Conservation (phyloP, 2,113 vertebrate genomes). For the Ursus arctos region DNA sequence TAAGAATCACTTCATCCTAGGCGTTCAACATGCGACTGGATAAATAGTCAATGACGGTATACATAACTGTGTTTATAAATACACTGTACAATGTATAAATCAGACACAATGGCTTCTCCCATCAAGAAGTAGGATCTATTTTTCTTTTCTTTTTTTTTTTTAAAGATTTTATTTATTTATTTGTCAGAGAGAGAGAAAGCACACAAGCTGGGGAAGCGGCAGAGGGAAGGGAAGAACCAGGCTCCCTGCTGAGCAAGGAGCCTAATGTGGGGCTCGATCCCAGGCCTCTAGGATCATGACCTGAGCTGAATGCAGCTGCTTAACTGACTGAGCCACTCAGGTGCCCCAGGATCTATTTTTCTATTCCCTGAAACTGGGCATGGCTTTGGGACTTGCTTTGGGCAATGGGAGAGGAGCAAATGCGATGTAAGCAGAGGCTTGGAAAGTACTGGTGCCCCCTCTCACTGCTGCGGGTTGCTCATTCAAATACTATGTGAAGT, state of each 20-base stretch:
- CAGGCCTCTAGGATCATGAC: too few species aligned
- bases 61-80: neutral
- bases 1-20: slow-evolving; percentile 17
- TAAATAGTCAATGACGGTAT: neutral
- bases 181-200: too few species aligned
- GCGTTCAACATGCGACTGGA: neutral
- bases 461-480: neutral
- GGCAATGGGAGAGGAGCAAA: neutral
- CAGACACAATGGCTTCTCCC: neutral
- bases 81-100: neutral
- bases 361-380: neutral
- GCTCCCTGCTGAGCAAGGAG: too few species aligned
- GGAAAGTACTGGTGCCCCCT: neutral
- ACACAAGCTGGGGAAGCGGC: too few species aligned
- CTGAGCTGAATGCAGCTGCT: too few species aligned
- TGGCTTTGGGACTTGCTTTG: neutral
- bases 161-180: too few species aligned
- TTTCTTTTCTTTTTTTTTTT: neutral
- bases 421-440: neutral
- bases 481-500: neutral
- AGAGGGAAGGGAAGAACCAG: too few species aligned
- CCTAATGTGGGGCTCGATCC: too few species aligned
- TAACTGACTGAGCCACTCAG: too few species aligned
- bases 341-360: neutral
- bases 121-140: neutral